Percentiles rank a stretch among this genome's conserved stretches.
Conservation (phyloP, 1,140 invertebrate species). For the Pachypsylla venusta region DNA sequence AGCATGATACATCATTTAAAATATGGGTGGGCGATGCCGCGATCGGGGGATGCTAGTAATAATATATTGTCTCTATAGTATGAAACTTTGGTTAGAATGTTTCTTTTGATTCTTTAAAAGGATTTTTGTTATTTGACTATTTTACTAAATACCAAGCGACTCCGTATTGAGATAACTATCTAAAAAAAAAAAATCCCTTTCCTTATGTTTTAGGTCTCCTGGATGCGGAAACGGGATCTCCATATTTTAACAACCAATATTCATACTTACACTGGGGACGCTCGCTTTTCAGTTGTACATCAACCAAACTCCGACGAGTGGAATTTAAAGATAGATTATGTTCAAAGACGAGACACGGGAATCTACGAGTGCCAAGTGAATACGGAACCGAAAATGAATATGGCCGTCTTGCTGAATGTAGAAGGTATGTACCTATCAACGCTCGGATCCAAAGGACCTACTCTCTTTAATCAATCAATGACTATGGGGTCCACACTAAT, state of each 20-base stretch:
- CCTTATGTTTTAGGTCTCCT: conserved; percentile 56
- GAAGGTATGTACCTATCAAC: conserved; percentile 27
- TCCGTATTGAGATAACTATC: no score
- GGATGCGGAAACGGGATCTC: conserved; percentile 78
- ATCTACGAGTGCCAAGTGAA: conserved; percentile 67
- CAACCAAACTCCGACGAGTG: conserved; percentile 80
- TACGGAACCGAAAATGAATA: conserved; percentile 36
- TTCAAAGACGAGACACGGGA: conserved; percentile 69
- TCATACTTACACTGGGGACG: conserved; percentile 75
- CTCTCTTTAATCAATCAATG: no score
- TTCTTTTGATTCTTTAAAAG: no score
- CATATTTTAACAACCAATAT: conserved; percentile 77
- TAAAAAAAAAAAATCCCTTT: neutral
- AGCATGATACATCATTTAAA: no score
- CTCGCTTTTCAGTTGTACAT: conserved; percentile 67
- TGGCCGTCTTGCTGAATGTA: conserved; percentile 24
- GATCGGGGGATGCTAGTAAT: no score
- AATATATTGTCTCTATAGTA: no score
- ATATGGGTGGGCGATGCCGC: no score
- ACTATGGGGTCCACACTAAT: no score
- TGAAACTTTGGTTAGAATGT: no score
- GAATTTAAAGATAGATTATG: conserved; percentile 76
- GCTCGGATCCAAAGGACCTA: no score
- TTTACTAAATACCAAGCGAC: no score
- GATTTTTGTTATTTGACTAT: no score